phyloP scores from a whole-genome alignment of 1,140 invertebrate genomes.

The Carposina sasakii region DNA sequence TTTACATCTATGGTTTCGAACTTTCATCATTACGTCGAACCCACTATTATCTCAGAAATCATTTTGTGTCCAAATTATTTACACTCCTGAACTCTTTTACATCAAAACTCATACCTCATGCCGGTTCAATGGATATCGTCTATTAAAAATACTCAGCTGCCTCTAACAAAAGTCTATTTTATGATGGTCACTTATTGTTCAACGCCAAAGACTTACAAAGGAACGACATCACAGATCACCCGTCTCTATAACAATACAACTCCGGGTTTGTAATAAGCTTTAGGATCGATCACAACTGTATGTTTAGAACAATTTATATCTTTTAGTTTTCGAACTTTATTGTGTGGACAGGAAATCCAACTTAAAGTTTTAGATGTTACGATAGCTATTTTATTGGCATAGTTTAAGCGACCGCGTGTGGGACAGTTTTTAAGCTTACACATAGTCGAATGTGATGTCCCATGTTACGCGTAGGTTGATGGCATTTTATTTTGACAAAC shows the following conservation, averaged over 20 bases:
- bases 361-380: no score
- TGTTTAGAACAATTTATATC: constrained; percentile 38
- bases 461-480: constrained; percentile 51
- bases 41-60: no score
- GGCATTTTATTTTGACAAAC: constrained; percentile 64
- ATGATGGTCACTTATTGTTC: constrained; percentile 65
- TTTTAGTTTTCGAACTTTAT: constrained; percentile 20
- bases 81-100: no score
- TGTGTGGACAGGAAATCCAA: no score
- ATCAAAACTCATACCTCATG: constrained; percentile 39
- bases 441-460: constrained; percentile 34
- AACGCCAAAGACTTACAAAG: constrained; percentile 44
- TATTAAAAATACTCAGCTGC: constrained; percentile 64
- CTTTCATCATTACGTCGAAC: no score
- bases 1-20: no score
- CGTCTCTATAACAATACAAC: constrained; percentile 50
- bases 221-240: constrained; percentile 51
- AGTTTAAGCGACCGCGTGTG: no score
- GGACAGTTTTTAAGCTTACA: constrained; percentile 5
- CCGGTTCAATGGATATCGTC: constrained; percentile 43
- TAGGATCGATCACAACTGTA: constrained; percentile 35
- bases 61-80: no score
- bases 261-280: constrained; percentile 47
- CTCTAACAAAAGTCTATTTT: constrained; percentile 44
- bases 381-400: no score